A percentile compares a stretch with the other conserved stretches of the same genome.
Evolutionary conservation across 2,113 vertebrate species (phyloP).

Genomic region (Myrmecophaga tridactyla): DNA sequence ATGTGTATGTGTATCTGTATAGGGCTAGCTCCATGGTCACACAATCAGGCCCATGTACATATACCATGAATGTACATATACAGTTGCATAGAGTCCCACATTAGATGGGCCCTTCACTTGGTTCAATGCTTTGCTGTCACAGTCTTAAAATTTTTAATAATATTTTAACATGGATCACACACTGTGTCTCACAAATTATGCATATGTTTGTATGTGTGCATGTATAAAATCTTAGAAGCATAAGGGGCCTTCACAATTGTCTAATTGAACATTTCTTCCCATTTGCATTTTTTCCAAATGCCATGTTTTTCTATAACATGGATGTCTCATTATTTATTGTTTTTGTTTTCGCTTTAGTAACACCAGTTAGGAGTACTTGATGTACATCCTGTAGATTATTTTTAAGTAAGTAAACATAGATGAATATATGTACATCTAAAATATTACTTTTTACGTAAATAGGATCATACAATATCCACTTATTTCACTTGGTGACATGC

Average conservation of each 20-base stretch:
- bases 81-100: background rate
- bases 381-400: background rate
- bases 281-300: background rate
- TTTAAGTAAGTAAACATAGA: background rate
- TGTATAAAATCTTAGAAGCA: background rate
- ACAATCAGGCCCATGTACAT: too few species aligned
- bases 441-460: background rate
- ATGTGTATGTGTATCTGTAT: background rate
- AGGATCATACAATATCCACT: background rate
- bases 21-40: too few species aligned
- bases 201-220: background rate
- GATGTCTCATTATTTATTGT: background rate
- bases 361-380: background rate
- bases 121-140: background rate
- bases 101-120: background rate
- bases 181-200: background rate
- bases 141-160: background rate
- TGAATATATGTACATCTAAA: background rate
- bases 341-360: constrained; percentile 26
- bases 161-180: background rate
- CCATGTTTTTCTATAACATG: background rate
- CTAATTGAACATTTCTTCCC: background rate
- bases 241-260: background rate
- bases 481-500: background rate
- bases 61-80: background rate